Conservation (phyloP, 2,113 vertebrate species). For the Leptosomus discolor region DNA sequence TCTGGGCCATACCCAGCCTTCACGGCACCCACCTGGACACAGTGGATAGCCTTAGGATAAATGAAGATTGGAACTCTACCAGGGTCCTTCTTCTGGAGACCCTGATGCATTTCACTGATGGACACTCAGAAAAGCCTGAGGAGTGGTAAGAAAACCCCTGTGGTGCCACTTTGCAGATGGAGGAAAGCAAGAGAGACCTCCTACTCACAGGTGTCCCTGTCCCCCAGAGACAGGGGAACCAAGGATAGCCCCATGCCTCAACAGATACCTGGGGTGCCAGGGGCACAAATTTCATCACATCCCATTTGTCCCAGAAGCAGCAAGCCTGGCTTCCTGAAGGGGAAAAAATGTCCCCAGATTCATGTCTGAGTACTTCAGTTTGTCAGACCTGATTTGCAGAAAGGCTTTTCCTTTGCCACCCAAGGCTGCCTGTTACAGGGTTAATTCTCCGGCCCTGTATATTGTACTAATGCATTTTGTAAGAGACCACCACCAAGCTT, state of each 20-base stretch:
- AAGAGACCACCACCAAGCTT: neutral
- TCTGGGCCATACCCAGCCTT: neutral
- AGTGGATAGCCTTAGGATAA: neutral
- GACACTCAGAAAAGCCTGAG: neutral
- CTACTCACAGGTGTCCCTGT: accelerated
- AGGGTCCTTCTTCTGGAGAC: neutral
- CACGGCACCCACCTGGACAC: accelerated
- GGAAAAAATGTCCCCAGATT: neutral
- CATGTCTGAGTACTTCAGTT: neutral
- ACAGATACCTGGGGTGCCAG: accelerated
- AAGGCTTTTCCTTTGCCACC: neutral
- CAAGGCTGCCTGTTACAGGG: neutral
- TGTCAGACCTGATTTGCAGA: neutral
- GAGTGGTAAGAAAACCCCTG: neutral
- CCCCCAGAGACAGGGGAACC: neutral
- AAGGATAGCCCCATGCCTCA: accelerated
- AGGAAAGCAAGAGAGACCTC: neutral
- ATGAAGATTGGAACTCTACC: neutral
- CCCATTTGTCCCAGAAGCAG: neutral
- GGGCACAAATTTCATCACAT: accelerated
- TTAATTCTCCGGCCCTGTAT: neutral
- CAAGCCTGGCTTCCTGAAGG: neutral
- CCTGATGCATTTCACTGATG: neutral
- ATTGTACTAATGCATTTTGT: neutral
- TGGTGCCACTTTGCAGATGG: neutral